Base-by-base conservation (phyloP, 1,140 invertebrate species). In the Tenebrio molitor region DNA sequence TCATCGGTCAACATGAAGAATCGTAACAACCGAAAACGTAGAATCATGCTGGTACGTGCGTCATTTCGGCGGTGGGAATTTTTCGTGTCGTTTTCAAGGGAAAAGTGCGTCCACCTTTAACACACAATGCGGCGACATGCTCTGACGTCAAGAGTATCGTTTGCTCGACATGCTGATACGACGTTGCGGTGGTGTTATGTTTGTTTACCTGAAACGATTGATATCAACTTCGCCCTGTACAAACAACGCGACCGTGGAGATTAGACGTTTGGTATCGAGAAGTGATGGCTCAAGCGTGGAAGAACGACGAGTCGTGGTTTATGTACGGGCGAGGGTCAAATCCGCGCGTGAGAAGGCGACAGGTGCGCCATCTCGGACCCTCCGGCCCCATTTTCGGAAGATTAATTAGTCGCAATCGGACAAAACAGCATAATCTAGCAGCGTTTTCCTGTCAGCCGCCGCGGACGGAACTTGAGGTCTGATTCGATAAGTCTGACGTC, bases 401-500 rank as follows among this genome's bases (percentile, higher is more conserved):
- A 12, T 39, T 12, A 12, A 39, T 39, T 39, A 33, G 36, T 39
- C 12, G 36, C 36, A 39, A 39, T 5, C 5, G 50, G 1, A 1
- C 1, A 58, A 29, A 58, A 58, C 2, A 33, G 1, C 23, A 10
- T 29, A 58, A 58, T 58, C 50, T 25, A 39, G 5, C 6, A 29
- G 23, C 10, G 23, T 7, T 29, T 58, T 58, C 23, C 50, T 25
- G 50, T n/a, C n/a, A 5, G 29, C 29, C 29, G 29, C 4, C 29
- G 44, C 1, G 23, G 7, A 10, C 50, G 50, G 50, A 58, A 58
- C 50, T 58, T 29, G 36, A 39, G 36, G 36, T 39, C 36, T 39
- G 50, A 58, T 58, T 58, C 23, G 50, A 53, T 53, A 53, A 53
- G 7, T 23, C 12, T 58, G 50, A 58, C 50, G 50, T 58, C 50